Percentiles rank a stretch among this genome's conserved stretches.
These are phyloP conservation scores for Peribatodes rhomboidaria DNA, from an alignment of 2,888 invertebrate genomes.

Conservation along the genomic window DNA sequence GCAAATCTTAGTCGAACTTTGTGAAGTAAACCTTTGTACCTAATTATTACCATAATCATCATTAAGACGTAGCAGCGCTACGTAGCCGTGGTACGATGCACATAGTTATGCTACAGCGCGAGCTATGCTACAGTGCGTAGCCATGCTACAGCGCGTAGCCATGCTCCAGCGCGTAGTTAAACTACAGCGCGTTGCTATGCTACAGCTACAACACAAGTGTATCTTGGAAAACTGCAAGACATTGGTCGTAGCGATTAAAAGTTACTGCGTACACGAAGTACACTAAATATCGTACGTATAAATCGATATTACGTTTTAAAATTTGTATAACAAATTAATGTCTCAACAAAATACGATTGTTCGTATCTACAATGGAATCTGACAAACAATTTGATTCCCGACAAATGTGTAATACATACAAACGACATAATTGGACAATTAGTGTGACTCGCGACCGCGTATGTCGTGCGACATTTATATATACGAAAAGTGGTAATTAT, in stretches of 20 bases:
- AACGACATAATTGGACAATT: conserved; percentile 74
- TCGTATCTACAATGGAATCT: conserved; percentile 48
- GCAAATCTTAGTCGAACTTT: not conserved
- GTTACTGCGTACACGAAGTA: no score
- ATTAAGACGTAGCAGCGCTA: not conserved
- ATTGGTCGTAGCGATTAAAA: no score
- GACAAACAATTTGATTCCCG: conserved; percentile 56
- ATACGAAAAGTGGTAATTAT: conserved; percentile 73
- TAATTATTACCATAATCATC: no score
- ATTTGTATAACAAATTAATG: conserved; percentile 20
- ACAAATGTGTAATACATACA: conserved; percentile 57
- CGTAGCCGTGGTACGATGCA: not conserved
- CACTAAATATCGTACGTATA: no score
- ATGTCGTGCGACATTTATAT: conserved; percentile 66
- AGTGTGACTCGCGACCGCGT: conserved; percentile 67
- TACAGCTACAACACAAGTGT: no score
- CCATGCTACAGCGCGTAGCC: not conserved
- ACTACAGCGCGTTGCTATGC: not conserved
- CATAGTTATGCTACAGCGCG: not conserved
- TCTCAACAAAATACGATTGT: conserved; percentile 23
- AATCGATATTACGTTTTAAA: not conserved
- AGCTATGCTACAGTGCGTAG: conserved; percentile 7
- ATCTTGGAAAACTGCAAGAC: no score
- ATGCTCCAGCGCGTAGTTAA: not conserved
- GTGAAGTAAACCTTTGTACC: not conserved